phyloP scores from a whole-genome alignment of 1,140 invertebrate genomes.

The Apis florea region DNA sequence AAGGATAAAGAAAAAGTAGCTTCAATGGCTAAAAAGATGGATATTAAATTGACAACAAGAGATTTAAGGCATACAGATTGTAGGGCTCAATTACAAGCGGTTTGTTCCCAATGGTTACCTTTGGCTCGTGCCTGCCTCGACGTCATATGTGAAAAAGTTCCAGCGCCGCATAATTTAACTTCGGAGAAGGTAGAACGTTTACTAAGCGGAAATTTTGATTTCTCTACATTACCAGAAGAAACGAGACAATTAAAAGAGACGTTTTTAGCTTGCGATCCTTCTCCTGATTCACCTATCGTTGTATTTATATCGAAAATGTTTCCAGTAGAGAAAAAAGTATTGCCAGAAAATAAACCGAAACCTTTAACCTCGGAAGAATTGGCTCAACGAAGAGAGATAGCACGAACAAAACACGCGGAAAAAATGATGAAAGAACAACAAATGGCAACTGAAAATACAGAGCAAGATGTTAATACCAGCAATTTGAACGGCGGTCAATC shows the following conservation, averaged over 20 bases:
- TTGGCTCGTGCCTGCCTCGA: slow-evolving; percentile 89
- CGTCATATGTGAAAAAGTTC: slow-evolving; percentile 90
- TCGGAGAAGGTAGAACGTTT: slow-evolving; percentile 86
- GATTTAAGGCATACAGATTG: slow-evolving; percentile 90
- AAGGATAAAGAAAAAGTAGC: slow-evolving; percentile 91
- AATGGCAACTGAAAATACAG: background rate
- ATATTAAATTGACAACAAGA: slow-evolving; percentile 88
- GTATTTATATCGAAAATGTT: slow-evolving; percentile 98
- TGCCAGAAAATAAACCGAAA: slow-evolving; percentile 88
- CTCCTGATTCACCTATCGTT: slow-evolving; percentile 87
- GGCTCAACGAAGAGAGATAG: slow-evolving; percentile 85
- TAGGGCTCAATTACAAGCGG: slow-evolving; percentile 88
- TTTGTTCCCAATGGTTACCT: slow-evolving; percentile 95
- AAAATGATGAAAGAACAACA: slow-evolving; percentile 63
- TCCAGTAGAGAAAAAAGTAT: slow-evolving; percentile 85
- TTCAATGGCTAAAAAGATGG: slow-evolving; percentile 91
- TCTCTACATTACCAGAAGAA: slow-evolving; percentile 85
- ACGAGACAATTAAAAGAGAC: slow-evolving; percentile 88
- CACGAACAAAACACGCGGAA: slow-evolving; percentile 84
- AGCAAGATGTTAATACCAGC: background rate
- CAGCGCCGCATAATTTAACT: slow-evolving; percentile 89
- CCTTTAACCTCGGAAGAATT: slow-evolving; percentile 89
- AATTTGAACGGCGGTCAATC: slow-evolving; percentile 67
- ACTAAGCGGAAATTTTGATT: slow-evolving; percentile 82
- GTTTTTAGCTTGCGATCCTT: slow-evolving; percentile 87